Base-by-base conservation (phyloP, 92 coral and sea anemone species). In the Micromussa lordhowensis region DNA sequence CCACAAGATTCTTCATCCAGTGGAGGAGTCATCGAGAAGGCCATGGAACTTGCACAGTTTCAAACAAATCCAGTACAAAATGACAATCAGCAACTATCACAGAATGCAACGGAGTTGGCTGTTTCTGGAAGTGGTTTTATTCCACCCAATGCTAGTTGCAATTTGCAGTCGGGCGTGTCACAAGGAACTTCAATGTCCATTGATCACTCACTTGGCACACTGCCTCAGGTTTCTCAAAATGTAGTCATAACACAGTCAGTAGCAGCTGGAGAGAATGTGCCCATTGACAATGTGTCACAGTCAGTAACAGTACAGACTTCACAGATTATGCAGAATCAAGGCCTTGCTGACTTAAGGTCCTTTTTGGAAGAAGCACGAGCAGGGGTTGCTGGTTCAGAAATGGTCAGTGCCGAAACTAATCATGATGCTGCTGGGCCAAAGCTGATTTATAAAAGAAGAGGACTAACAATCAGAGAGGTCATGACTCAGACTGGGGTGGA, bases 401-500 rank as follows among this genome's bases (percentile, higher is more conserved):
- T 19, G 4, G 79, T 78, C 16, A 75, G 76, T 51, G 76, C 44
- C 28, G 86, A 36, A 40, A 19, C 70, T 12, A 78, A n/a, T 22
- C 30, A 30, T 74, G 81, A 55, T 17, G 80, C 73, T 55, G 38
- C 73, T 28, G 82, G 66, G 57, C 78, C 87, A 11, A 82, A 44
- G 82, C 80, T 75, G 75, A 55, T 55, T 88, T 58, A 51, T 26
- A 92, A 70, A 61, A 74, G 53, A 31, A 92, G 89, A 77, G 73
- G 57, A 28, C 30, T 74, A 68, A 77, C 68, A 77, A 36, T 93
- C 80, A 89, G 98, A 30, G 98, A 95, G 58, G 91, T 94, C 16
- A 68, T 91, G 40, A 95, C 98, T 11, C 98, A 95, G 90, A 95
- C 98, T 30, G 96, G 96, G 34, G 94, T 68, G 35, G 91, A 89